Percentiles rank a stretch among this genome's conserved stretches.
These are phyloP conservation scores for Linurgus olivaceus DNA, from an alignment of 2,797 vertebrate species.

Conservation along the genomic window DNA sequence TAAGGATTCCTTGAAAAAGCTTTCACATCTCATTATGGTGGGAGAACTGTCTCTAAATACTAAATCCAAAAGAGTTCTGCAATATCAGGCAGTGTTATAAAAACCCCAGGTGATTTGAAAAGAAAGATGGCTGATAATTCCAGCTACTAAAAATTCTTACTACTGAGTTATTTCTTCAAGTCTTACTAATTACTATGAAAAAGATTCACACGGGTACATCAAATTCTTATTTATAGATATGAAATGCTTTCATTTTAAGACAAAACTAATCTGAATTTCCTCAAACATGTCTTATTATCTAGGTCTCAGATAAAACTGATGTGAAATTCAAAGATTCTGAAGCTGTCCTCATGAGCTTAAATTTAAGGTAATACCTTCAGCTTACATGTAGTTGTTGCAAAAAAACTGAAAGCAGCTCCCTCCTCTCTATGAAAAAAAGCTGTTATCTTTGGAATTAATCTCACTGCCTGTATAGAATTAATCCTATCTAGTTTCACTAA, in stretches of 20 bases:
- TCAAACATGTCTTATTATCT: background rate
- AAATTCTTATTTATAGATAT: background rate
- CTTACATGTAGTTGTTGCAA: background rate
- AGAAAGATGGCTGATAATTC: background rate
- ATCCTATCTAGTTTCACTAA: background rate
- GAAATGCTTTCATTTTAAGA: background rate
- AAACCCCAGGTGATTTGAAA: background rate
- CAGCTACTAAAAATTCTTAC: background rate
- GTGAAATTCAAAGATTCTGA: background rate
- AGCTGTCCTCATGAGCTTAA: background rate
- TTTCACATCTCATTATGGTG: background rate
- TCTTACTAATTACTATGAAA: background rate
- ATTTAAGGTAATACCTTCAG: background rate
- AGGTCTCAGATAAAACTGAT: background rate
- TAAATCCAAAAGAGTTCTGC: background rate
- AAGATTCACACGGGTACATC: background rate
- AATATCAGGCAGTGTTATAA: background rate
- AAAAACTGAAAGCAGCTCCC: background rate
- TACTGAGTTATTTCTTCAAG: background rate
- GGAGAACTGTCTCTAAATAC: background rate
- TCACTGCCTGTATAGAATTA: background rate
- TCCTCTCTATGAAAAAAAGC: background rate
- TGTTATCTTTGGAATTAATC: background rate
- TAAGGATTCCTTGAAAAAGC: background rate
- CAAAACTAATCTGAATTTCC: background rate